Base-by-base conservation (phyloP, 2,888 invertebrate species). In the Drosophila fungiperda region DNA sequence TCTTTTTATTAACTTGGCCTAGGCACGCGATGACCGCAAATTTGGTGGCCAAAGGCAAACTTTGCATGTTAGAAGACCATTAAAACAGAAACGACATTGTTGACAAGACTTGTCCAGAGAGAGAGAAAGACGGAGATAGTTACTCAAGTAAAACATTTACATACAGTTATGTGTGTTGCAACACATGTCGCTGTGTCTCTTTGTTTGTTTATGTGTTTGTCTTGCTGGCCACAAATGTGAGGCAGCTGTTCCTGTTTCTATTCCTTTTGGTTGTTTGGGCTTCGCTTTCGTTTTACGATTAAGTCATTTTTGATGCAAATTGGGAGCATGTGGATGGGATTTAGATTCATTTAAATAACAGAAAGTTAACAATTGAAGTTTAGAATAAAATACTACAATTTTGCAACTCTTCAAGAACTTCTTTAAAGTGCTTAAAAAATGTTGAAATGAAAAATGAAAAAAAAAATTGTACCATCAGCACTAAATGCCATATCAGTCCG, bases 21-120 rank as follows among this genome's bases (percentile, higher is more conserved):
- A 72, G 67, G 61, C 84, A 85, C 88, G 88, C 86, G 88, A 85
- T 85, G 86, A 73, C 83, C 80, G 83, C 86, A 83, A 87, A 85
- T 76, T 75, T 78, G 48, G 57, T 49, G 63, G 76, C 68, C 62
- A 68, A 72, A 70, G 72, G 62, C 76, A 76, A 67, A 73, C 76
- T 76, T 85, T 75, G 88, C 85, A 83, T 86, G 88, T 78, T 73
- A 81, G 86, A 81, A 72, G 75, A 58, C 81, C 72, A 86, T 86
- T 81, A 85, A 87, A 32, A 57, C 32, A 20, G 69, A 68, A 72
- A 63, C 58, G 54, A 32, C 45, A 48, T 3, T 33, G 48, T 38
- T 67, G 67, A 66, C 66, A 48, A 45, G 45, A 45, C 1, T 45
- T 15, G 7, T 7, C 15, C 53, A 53, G 3, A 17, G 9, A 11